Base-by-base conservation (phyloP, 2,888 invertebrate genomes). In the Muschampia plurimacula region DNA sequence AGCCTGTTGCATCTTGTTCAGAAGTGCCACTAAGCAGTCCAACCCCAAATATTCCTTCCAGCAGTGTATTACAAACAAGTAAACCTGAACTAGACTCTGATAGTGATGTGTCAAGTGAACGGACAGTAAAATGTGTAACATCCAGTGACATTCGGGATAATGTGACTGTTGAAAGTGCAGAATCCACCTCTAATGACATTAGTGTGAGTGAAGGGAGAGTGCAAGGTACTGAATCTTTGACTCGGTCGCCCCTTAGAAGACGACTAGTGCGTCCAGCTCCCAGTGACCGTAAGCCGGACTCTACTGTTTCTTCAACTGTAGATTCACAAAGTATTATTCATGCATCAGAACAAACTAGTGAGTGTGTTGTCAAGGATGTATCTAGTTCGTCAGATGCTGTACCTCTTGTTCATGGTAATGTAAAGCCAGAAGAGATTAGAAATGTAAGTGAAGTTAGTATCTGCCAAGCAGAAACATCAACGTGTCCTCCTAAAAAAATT, bases 381-480 rank as follows among this genome's bases (percentile, higher is more conserved):
- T 93, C 94, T 75, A 94, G 94, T 85, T 94, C 94, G 64, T 94
- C 94, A 64, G 94, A 94, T 84, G 89, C 90, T 77, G 86, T 93
- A 80, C 81, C 87, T 78, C 80, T 82, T 83, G 81, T 86, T 84
- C 85, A 89, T 83, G 88, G 86, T 89, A 90, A 87, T 86, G 82
- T 85, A 80, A 91, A 89, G 81, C 86, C 87, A 81, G 89, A 91
- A 86, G 90, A 91, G 86, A 89, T 88, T 90, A 91, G 89, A 86
- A 89, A 87, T 87, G 80, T 92, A 88, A 92, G 89, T 87, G 93
- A 92, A 87, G 85, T 91, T 83, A 93, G 89, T 89, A 86, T 93
- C 87, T 92, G 93, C 89, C 90, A 92, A 91, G 92, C 93, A 87
- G 94, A 94, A 86, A 90, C 92, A 71, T 92, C 93, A 72, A 82